Evolutionary conservation across 2,113 vertebrate genomes (phyloP), one percentile per base, ranked within the genome.

Genomic region (Dryoscopus gambensis): DNA sequence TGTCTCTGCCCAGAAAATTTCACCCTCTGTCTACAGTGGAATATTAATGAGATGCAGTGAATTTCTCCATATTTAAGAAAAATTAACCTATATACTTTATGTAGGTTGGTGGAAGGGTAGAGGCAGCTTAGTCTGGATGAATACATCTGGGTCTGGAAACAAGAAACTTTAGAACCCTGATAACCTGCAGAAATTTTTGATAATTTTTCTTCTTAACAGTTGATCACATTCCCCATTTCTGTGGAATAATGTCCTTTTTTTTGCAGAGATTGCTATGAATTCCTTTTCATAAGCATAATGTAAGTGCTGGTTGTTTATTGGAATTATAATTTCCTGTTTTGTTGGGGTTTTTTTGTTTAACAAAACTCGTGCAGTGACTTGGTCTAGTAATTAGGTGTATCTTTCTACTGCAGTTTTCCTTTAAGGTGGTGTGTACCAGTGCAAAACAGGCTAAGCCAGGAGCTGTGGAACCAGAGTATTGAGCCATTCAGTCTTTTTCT

Each of bases 331-430:
- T 69, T 75, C 49, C 46, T 84, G n/a, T 50, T 84, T 75, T 55
- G 53, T 69, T 69, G 63, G 25, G 44, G 4, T 3, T 55, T 62
- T 68, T 59, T 37, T 37, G 57, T 59, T 47, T 57, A 90, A 77
- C 56, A 68, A 59, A 63, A 37, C 17, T 84, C 44, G 19, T 94
- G 92, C 60, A 46, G 84, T 71, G 83, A 90, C 67, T 90, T 94
- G 56, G 50, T 92, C 68, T 85, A 91, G 53, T 69, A 85, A 71
- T 86, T 65, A 90, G 53, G 10, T 81, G 52, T 74, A 75, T 80
- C 62, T 88, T 80, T 65, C 64, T 89, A 52, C 94, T 97, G 95
- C 96, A 96, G 64, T 97, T 97, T 97, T 97, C 95, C 97, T 94
- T 79, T 78, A 81, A 96, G 70, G 24, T 81, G 73, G 42, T 86